Percentiles rank a stretch among this genome's conserved stretches.
phyloP scores from a whole-genome alignment of 2,888 invertebrate species.

The Strigamia transsilvanica region DNA sequence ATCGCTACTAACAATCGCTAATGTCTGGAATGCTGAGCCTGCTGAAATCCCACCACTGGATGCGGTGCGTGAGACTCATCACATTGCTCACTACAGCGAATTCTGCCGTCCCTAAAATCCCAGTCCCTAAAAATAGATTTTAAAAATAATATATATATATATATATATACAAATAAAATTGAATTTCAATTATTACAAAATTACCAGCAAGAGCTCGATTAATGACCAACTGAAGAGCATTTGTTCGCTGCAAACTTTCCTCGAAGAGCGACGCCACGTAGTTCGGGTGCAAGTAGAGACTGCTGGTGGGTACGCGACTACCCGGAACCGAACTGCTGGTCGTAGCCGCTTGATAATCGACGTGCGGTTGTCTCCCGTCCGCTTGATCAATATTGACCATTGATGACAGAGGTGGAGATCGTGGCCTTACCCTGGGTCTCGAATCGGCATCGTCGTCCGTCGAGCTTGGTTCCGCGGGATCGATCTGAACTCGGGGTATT shows the following conservation, averaged over 20 bases:
- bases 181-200: background rate
- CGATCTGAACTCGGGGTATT: slow-evolving; percentile 49
- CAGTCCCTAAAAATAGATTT: background rate
- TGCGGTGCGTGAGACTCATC: slow-evolving; percentile 71
- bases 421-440: slow-evolving; percentile 36
- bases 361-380: background rate
- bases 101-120: slow-evolving; percentile 44
- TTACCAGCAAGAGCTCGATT: slow-evolving; percentile 53
- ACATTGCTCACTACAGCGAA: slow-evolving; percentile 53
- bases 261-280: slow-evolving; percentile 52
- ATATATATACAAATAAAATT: background rate
- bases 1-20: slow-evolving; percentile 71
- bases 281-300: slow-evolving; percentile 50
- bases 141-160: background rate
- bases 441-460: slow-evolving; percentile 20
- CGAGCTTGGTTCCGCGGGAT: slow-evolving; percentile 36
- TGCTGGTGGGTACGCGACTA: background rate
- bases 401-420: slow-evolving; percentile 51
- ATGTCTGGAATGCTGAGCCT: slow-evolving; percentile 77
- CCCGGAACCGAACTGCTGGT: slow-evolving; percentile 1
- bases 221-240: slow-evolving; percentile 51
- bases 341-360: slow-evolving; percentile 50
- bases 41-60: slow-evolving; percentile 86
- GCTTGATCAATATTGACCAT: slow-evolving; percentile 26
- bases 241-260: slow-evolving; percentile 51